These are phyloP conservation scores for Lepetodrilus schrolli DNA, from an alignment of 2,888 invertebrate genomes.

Conservation along the genomic window DNA sequence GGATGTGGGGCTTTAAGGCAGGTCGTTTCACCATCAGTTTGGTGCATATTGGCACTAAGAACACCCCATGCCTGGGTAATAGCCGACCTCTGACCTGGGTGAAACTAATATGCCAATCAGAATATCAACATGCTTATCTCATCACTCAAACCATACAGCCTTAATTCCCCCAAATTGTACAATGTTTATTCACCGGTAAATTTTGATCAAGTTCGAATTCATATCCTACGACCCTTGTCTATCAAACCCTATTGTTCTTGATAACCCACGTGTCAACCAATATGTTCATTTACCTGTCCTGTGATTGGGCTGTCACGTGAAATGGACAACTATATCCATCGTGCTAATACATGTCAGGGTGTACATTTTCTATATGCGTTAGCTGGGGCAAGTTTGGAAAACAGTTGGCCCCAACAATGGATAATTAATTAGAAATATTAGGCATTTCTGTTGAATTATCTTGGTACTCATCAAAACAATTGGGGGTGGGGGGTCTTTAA, in stretches of 20 bases:
- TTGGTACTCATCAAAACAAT: too few relatives aligned
- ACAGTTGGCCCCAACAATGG: too few relatives aligned
- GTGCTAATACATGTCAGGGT: too few relatives aligned
- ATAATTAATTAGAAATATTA: too few relatives aligned
- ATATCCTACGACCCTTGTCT: neutral
- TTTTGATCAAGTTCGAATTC: slow-evolving; percentile 14
- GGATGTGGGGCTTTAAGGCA: too few relatives aligned
- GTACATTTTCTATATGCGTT: too few relatives aligned
- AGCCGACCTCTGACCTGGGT: neutral
- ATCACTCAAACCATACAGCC: neutral
- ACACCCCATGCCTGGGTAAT: slow-evolving; percentile 8
- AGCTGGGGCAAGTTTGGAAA: too few relatives aligned
- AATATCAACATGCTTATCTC: slow-evolving; percentile 19
- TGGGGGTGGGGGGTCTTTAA: too few relatives aligned
- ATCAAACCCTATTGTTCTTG: neutral
- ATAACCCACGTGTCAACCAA: neutral
- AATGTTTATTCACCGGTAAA: slow-evolving; percentile 1
- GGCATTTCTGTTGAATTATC: too few relatives aligned
- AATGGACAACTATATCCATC: neutral
- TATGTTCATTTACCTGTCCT: neutral
- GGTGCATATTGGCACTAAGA: too few relatives aligned
- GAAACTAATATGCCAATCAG: slow-evolving; percentile 15
- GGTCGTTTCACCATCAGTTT: too few relatives aligned
- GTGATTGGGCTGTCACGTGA: slow-evolving; percentile 4
- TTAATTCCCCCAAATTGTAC: neutral